phyloP scores from a whole-genome alignment of 2,888 invertebrate species.

The Asteroscopus sphinx region DNA sequence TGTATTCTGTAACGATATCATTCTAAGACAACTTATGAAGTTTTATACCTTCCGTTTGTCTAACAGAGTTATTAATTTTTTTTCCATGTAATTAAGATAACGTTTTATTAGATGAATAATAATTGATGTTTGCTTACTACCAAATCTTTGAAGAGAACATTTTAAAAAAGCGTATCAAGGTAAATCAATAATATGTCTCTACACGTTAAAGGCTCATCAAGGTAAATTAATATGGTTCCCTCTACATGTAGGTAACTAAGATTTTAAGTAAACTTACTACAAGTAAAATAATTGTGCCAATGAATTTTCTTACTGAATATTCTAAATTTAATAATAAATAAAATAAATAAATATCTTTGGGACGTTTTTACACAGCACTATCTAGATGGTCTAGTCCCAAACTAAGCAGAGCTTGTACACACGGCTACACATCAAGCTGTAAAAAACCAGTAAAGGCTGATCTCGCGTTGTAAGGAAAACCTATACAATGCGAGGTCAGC shows the following conservation, averaged over 20 bases:
- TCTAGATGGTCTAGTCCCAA: too few species aligned
- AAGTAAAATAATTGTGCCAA: neutral
- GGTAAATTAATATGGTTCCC: neutral
- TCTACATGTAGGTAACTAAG: neutral
- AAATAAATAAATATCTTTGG: neutral
- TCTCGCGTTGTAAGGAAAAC: too few species aligned
- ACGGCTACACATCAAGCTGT: too few species aligned
- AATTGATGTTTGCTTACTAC: too few species aligned
- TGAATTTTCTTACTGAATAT: slow-evolving; percentile 9
- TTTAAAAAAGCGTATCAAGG: too few species aligned
- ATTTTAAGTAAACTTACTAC: neutral
- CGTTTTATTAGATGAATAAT: neutral
- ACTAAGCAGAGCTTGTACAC: too few species aligned
- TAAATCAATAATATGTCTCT: too few species aligned
- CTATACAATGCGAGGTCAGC: too few species aligned
- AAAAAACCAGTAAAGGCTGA: too few species aligned
- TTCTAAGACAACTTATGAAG: slow-evolving; percentile 28
- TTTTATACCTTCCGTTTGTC: slow-evolving; percentile 20
- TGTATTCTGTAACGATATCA: slow-evolving; percentile 22
- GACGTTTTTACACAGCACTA: too few species aligned
- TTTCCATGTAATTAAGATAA: neutral
- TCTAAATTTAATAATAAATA: neutral
- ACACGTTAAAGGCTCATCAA: neutral
- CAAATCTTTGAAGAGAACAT: too few species aligned
- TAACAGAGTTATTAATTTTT: slow-evolving; percentile 8